phyloP scores from a whole-genome alignment of 2,888 invertebrate genomes.

The Chydorus sphaericus region DNA sequence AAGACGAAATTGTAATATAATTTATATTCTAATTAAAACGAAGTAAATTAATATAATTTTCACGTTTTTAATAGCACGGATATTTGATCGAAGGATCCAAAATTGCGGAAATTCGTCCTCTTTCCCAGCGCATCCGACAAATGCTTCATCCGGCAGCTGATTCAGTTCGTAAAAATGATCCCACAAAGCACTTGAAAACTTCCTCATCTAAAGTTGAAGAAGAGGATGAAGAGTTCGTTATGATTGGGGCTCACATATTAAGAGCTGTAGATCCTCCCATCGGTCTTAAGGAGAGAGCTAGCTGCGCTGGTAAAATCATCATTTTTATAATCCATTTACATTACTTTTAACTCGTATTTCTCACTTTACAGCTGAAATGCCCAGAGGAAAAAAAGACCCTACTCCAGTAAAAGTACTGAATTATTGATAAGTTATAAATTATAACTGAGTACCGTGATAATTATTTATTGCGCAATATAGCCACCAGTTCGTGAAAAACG shows the following conservation, averaged over 20 bases:
- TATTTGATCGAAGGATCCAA: slow-evolving; percentile 49
- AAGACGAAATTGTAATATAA: slow-evolving; percentile 43
- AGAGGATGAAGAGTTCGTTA: background rate
- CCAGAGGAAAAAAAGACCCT: too few relatives aligned
- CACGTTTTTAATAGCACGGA: slow-evolving; percentile 39
- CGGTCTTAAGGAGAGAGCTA: background rate
- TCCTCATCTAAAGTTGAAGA: too few relatives aligned
- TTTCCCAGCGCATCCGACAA: slow-evolving; percentile 32
- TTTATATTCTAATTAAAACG: slow-evolving; percentile 2
- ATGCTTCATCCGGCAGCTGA: background rate
- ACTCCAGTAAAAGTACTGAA: too few relatives aligned
- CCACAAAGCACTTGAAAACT: background rate
- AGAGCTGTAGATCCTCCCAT: background rate
- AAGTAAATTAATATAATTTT: background rate
- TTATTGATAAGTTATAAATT: too few relatives aligned
- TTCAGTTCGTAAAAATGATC: too few relatives aligned
- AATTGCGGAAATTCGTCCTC: slow-evolving; percentile 52
- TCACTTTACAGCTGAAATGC: background rate
- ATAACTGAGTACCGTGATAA: too few relatives aligned
- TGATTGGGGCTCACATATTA: slow-evolving; percentile 2
- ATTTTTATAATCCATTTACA: background rate
- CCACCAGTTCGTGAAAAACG: too few relatives aligned
- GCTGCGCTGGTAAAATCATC: background rate
- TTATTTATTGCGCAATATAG: too few relatives aligned
- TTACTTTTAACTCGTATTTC: background rate